Evolutionary conservation across 2,888 invertebrate genomes (phyloP), one percentile per base, ranked within the genome.

Genomic region (Lithophane ornitopus): DNA sequence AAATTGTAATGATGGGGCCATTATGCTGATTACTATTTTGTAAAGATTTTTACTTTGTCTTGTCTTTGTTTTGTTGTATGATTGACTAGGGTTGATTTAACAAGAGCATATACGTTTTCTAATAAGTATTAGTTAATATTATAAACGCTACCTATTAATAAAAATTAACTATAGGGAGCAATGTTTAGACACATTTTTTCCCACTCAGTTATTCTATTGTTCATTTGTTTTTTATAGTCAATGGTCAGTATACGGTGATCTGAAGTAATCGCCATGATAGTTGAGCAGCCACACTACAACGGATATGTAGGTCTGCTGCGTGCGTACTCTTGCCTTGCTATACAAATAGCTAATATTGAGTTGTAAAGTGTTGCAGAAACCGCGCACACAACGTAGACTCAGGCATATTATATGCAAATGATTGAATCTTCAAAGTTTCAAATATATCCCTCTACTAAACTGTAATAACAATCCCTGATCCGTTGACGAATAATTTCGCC

Each of bases 241-340:
- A 78, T 82, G 75, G 71, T 59, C 82, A 81, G 85, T 86, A 88
- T 80, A 88, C 87, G 85, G 87, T 86, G 87, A 90, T 89, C 88
- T 94, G 93, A 93, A 91, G 95, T 92, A 94, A 94, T 89, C 88
- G 90, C 91, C 90, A 88, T 91, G 91, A 92, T 92, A 91, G 88
- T 80, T 86, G 89, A 90, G 85, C 89, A 87, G 93, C 88, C 86
- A 94, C 94, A 95, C 93, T 92, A 94, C 92, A 91, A 85, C 93
- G 94, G 84, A 65, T 92, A 94, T 93, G 92, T 95, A 94, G 95
- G 95, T 94, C 84, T 84, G 12, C 71, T 75, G 68, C 63, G 65
- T 85, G 83, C 80, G 73, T 79, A 86, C 89, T 87, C 88, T 88
- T 86, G 88, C 88, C 89, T 90, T 89, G 87, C 87, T 89, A 86